These are phyloP conservation scores for Drosophila kokeensis DNA, from an alignment of 2,888 invertebrate species.

Conservation along the genomic window DNA sequence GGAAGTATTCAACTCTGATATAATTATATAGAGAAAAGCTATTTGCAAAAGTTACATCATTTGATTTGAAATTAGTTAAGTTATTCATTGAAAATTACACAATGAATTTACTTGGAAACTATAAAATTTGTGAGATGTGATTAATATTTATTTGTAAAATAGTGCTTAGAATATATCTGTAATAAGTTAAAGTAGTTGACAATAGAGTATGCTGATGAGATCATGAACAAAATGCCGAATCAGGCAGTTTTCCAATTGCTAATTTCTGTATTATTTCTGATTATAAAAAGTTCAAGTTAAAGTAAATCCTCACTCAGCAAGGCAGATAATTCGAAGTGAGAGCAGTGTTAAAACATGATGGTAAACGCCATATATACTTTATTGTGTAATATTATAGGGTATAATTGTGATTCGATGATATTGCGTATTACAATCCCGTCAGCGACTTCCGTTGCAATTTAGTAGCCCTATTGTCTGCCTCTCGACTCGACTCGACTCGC, in stretches of 20 bases:
- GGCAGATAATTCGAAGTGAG: not conserved
- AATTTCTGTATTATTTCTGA: not conserved
- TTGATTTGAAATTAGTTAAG: not conserved
- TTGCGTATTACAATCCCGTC: slow-evolving; percentile 36
- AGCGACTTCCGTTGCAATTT: slow-evolving; percentile 55
- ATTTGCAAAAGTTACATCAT: not conserved
- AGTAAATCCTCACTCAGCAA: not conserved
- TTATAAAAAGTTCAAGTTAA: not conserved
- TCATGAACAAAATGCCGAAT: not conserved
- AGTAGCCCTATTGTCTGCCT: slow-evolving; percentile 33
- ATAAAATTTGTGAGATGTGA: not conserved
- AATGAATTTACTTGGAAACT: not conserved
- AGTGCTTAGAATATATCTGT: not conserved
- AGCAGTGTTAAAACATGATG: too few relatives aligned
- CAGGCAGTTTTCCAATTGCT: not conserved
- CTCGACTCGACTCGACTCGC: not conserved
- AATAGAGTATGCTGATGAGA: not conserved
- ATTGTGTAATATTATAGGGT: slow-evolving; percentile 7
- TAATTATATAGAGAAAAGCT: not conserved
- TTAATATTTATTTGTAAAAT: not conserved
- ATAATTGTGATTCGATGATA: slow-evolving; percentile 22
- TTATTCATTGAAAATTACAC: not conserved
- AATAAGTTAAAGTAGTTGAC: not conserved
- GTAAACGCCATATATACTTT: too few relatives aligned
- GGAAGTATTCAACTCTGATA: not conserved